Base-by-base conservation (phyloP, 2,797 vertebrate genomes). In the Chromobotia macracanthus region DNA sequence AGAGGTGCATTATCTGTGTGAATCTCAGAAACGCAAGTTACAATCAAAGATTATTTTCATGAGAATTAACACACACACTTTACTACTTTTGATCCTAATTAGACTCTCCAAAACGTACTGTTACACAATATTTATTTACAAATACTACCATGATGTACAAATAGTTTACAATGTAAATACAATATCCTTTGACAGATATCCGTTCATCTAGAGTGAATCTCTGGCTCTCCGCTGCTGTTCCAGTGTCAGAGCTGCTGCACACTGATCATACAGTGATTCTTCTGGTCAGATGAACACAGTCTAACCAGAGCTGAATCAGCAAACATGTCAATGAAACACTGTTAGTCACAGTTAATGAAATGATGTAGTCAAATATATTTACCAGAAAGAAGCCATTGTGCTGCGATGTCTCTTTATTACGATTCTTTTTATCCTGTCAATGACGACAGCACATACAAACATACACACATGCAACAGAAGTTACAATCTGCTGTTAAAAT, bases 341-440 rank as follows among this genome's bases (percentile, higher is more conserved):
- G 72, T 84, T 77, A 69, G 67, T 68, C 67, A 28, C 19, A 28
- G 38, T 66, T 50, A 78, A 73, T 83, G 31, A 46, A 61, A 64
- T 72, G 31, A 82, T 72, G n/a, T 73, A 84, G 79, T 82, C 82
- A 80, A 82, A 83, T 21, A 85, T 83, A 87, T 85, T 86, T 87
- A 85, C 82, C 84, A 87, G 80, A 77, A 56, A 83, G 83, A 85
- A 82, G 83, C 75, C 76, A 83, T 80, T 84, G 82, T 70, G 77
- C 83, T 81, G 83, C 23, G 75, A 55, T 18, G 83, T 79, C 74
- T 87, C 85, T 85, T 87, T 87, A 82, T 84, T 85, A 84, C 81
- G 83, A 72, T 75, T 82, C 85, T 86, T 86, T 84, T 84, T 86
- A 78, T 84, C 83, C 86, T 86, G 84, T 80, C 71, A 80, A 69